Conservation (phyloP, 2,797 vertebrate species). For the Acanthiza pusilla region DNA sequence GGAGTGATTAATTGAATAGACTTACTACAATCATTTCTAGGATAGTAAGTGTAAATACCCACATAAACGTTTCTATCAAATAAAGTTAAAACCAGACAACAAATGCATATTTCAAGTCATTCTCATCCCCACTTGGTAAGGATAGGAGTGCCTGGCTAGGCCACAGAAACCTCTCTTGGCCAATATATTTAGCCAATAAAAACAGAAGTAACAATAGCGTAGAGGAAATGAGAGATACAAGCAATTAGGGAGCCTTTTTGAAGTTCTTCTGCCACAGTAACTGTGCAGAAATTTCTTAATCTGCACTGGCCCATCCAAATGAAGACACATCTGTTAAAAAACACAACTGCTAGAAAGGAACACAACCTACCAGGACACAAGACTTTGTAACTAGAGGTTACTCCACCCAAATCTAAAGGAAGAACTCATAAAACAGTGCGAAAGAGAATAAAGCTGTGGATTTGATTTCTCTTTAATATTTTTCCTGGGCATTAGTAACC, state of each 20-base stretch:
- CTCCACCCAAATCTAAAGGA: not conserved
- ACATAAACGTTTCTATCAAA: not conserved
- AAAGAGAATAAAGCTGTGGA: not conserved
- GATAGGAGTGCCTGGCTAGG: not conserved
- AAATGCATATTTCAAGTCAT: not conserved
- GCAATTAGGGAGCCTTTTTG: not conserved
- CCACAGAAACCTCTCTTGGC: not conserved
- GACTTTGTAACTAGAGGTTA: not conserved
- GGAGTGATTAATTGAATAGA: not conserved
- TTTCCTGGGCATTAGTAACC: not conserved
- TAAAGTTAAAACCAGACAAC: not conserved
- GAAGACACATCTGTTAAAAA: not conserved
- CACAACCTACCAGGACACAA: not conserved
- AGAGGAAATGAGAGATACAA: not conserved
- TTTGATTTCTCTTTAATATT: not conserved
- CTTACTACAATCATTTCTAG: not conserved
- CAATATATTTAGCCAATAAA: not conserved
- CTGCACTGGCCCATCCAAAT: not conserved
- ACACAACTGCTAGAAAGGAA: not conserved
- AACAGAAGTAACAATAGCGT: not conserved
- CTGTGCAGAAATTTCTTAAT: not conserved
- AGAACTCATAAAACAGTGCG: not conserved
- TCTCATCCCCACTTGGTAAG: not conserved
- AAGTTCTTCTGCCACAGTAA: not conserved
- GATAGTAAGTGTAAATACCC: not conserved